A percentile compares a stretch with the other conserved stretches of the same genome.
phyloP scores from a whole-genome alignment of 2,113 vertebrate species.

The Salvelinus alpinus region DNA sequence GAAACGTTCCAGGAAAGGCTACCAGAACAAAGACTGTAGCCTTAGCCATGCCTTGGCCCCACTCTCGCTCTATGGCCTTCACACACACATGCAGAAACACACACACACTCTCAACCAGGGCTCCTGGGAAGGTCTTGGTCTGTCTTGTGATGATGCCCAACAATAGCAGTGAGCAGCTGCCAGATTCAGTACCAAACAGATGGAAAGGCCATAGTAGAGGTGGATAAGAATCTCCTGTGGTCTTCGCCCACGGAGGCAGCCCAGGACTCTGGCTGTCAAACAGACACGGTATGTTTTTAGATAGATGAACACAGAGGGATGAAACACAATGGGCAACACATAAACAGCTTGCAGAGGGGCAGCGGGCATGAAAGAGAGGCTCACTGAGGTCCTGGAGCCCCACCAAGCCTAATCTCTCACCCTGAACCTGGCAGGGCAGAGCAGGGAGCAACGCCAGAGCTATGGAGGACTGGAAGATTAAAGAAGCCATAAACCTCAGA shows the following conservation, averaged over 20 bases:
- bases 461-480: conserved; percentile 53
- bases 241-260: conserved; percentile 57
- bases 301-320: conserved; percentile 70
- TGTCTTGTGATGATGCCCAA: conserved; percentile 74
- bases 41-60: conserved; percentile 64
- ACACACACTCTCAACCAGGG: conserved; percentile 45
- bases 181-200: conserved; percentile 73
- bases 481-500: conserved; percentile 51
- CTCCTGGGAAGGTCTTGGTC: conserved; percentile 73
- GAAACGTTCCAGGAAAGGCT: conserved; percentile 24
- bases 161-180: conserved; percentile 76
- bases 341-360: conserved; percentile 71
- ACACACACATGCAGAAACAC: conserved; percentile 20
- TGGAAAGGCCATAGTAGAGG: conserved; percentile 67
- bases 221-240: conserved; percentile 66
- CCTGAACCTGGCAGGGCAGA: conserved; percentile 48
- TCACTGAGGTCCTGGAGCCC: conserved; percentile 47
- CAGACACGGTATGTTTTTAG: conserved; percentile 60
- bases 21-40: conserved; percentile 64
- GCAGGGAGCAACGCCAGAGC: conserved; percentile 25
- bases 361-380: conserved; percentile 58
- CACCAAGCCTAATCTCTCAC: conserved; percentile 67
- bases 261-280: conserved; percentile 69
- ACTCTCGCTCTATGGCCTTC: conserved; percentile 29
- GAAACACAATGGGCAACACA: conserved; percentile 62